These are phyloP conservation scores for Tenrec ecaudatus DNA, from an alignment of 2,113 vertebrate genomes.

Conservation along the genomic window DNA sequence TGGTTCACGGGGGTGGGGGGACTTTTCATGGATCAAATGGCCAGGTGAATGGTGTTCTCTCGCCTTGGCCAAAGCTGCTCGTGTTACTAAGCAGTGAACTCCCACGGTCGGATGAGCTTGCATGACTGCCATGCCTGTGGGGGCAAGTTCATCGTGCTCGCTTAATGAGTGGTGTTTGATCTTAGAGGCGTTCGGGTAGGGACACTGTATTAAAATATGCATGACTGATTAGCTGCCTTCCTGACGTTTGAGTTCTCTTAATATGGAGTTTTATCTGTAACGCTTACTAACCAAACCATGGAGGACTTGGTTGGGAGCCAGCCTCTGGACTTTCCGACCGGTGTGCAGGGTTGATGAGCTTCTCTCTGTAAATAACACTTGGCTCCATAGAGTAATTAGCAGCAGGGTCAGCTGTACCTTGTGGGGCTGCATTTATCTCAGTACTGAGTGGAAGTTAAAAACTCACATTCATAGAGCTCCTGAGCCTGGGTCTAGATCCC, in stretches of 20 bases:
- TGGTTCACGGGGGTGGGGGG: neutral
- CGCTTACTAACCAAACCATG: too few relatives aligned
- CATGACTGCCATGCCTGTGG: neutral
- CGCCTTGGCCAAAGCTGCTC: too few relatives aligned
- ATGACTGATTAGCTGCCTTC: neutral
- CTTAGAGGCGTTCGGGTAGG: neutral
- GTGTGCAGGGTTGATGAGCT: too few relatives aligned
- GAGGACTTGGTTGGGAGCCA: too few relatives aligned
- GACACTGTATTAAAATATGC: neutral
- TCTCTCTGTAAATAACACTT: too few relatives aligned
- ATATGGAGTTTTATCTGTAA: neutral
- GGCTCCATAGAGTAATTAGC: too few relatives aligned
- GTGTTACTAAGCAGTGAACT: too few relatives aligned
- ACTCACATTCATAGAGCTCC: neutral
- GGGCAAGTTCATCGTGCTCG: neutral
- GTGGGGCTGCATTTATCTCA: too few relatives aligned
- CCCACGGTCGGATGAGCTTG: neutral
- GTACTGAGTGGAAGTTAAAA: too few relatives aligned
- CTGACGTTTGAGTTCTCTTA: neutral
- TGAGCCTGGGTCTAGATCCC: neutral
- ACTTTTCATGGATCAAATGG: neutral
- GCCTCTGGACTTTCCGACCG: too few relatives aligned
- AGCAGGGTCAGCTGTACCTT: too few relatives aligned
- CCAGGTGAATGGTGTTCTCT: too few relatives aligned
- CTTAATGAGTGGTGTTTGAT: neutral